phyloP scores from a whole-genome alignment of 30 jellyfish, hydroid and myxozoan species.

The Cassiopea xamachana region DNA sequence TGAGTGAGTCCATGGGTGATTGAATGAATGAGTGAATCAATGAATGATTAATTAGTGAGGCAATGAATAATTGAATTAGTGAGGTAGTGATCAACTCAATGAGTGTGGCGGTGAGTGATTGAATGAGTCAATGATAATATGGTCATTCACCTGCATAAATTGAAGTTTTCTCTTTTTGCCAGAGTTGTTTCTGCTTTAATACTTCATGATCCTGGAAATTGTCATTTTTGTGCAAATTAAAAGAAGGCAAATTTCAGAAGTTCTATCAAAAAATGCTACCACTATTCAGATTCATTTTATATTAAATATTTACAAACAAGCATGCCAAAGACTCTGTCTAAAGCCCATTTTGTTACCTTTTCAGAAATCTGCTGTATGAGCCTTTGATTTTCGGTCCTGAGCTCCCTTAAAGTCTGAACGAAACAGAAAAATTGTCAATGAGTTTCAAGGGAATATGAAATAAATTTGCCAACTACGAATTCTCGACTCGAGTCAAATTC shows the following conservation, averaged over 20 bases:
- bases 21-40: background rate
- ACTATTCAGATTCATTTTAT: too few relatives aligned
- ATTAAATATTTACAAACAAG: background rate
- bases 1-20: background rate
- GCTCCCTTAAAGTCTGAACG: constrained; percentile 30
- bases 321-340: too few relatives aligned
- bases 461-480: too few relatives aligned
- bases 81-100: background rate
- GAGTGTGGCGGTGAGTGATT: background rate
- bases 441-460: background rate
- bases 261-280: background rate
- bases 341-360: constrained; percentile 6
- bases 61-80: background rate
- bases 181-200: constrained; percentile 7
- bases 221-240: background rate
- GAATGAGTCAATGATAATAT: too few relatives aligned
- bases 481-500: too few relatives aligned
- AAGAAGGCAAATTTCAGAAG: background rate
- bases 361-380: constrained; percentile 33
- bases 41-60: too few relatives aligned
- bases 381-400: constrained; percentile 27
- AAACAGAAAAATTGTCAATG: background rate
- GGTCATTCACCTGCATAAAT: constrained; percentile 37
- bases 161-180: constrained; percentile 56
- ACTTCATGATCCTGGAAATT: constrained; percentile 54